These are phyloP conservation scores for Pseudochaenichthys georgianus DNA, from an alignment of 2,797 vertebrate species.

Conservation along the genomic window DNA sequence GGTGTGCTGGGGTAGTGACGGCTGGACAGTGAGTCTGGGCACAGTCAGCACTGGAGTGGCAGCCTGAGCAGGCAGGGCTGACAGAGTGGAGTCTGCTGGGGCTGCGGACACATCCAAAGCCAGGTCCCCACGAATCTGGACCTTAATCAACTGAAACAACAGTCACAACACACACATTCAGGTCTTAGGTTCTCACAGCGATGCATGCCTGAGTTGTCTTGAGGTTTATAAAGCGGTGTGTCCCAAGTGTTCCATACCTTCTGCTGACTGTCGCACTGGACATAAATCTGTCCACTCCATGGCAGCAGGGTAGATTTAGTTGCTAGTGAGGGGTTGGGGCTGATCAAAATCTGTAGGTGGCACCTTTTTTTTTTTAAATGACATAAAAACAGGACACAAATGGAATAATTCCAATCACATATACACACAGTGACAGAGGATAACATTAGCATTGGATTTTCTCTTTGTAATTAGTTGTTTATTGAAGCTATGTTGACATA, in stretches of 20 bases:
- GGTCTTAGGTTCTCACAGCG: not conserved
- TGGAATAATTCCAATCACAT: not conserved
- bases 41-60: constrained; percentile 80
- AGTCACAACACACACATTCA: not conserved
- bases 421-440: not conserved
- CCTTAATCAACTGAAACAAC: constrained; percentile 88
- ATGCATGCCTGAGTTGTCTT: not conserved
- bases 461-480: not conserved
- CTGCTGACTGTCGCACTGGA: constrained; percentile 89
- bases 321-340: constrained; percentile 92
- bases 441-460: not conserved
- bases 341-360: constrained; percentile 92
- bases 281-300: constrained; percentile 94
- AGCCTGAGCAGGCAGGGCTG: constrained; percentile 72
- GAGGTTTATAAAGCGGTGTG: not conserved
- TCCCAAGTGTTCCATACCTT: constrained; percentile 83
- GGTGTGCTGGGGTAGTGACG: constrained; percentile 51
- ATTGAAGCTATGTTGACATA: not conserved
- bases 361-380: constrained; percentile 77
- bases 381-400: constrained; percentile 1
- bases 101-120: constrained; percentile 74
- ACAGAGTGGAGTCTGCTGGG: constrained; percentile 66
- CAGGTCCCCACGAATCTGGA: constrained; percentile 89
- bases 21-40: constrained; percentile 67
- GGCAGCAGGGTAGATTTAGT: constrained; percentile 88